A percentile compares a stretch with the other conserved stretches of the same genome.
phyloP scores from a whole-genome alignment of 1,140 invertebrate genomes.

The Pseudachorutes palmiensis region DNA sequence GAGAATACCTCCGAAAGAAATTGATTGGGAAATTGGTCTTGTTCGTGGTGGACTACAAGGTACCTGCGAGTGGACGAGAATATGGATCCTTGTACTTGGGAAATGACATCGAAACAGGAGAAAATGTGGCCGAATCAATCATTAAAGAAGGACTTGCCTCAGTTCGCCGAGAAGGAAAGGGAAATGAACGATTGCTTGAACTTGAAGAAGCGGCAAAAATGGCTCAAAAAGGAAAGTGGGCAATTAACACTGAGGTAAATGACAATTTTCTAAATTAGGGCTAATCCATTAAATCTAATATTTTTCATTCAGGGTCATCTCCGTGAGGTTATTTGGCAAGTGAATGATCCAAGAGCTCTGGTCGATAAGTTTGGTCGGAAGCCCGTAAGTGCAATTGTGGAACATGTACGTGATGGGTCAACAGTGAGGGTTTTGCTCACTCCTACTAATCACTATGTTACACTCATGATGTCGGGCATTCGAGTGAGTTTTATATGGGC shows the following conservation, averaged over 20 bases:
- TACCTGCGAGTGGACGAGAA: slow-evolving; percentile 57
- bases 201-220: slow-evolving; percentile 84
- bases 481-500: slow-evolving; percentile 49
- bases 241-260: slow-evolving; percentile 19
- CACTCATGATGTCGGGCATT: slow-evolving; percentile 89
- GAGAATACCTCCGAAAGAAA: slow-evolving; percentile 87
- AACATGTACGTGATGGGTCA: slow-evolving; percentile 92
- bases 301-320: slow-evolving; percentile 54
- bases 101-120: slow-evolving; percentile 62
- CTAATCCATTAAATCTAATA: background rate
- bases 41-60: slow-evolving; percentile 53
- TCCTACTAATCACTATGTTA: slow-evolving; percentile 80
- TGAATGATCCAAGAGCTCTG: slow-evolving; percentile 73
- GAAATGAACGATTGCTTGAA: slow-evolving; percentile 64
- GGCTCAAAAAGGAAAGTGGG: slow-evolving; percentile 79
- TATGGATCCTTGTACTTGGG: slow-evolving; percentile 82
- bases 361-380: slow-evolving; percentile 71
- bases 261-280: background rate
- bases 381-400: slow-evolving; percentile 77
- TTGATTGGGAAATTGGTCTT: slow-evolving; percentile 79
- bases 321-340: slow-evolving; percentile 74
- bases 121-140: slow-evolving; percentile 79
- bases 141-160: slow-evolving; percentile 79
- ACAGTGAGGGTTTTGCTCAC: slow-evolving; percentile 82
- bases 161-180: slow-evolving; percentile 64